phyloP scores from a whole-genome alignment of 2,113 vertebrate genomes.

The Cinclus mexicanus region DNA sequence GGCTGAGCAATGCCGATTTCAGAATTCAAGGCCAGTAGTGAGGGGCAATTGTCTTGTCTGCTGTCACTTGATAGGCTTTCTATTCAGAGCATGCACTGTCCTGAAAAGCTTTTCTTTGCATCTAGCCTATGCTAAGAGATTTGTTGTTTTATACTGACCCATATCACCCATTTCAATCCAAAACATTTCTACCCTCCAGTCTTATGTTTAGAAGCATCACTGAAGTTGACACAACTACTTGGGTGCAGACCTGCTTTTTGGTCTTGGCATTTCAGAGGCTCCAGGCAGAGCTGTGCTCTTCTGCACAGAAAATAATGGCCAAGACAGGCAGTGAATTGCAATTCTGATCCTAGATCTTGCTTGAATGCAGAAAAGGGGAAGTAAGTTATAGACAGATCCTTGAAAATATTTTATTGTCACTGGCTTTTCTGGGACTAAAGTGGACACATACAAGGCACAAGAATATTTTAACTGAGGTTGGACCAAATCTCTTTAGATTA shows the following conservation, averaged over 20 bases:
- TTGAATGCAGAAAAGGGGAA: neutral
- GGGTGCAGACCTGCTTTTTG: neutral
- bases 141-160: neutral
- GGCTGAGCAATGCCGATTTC: neutral
- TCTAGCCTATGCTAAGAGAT: neutral
- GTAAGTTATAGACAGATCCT: neutral
- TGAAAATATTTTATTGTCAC: neutral
- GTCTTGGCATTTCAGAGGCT: neutral
- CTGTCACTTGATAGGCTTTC: neutral
- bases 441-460: neutral
- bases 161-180: neutral
- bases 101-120: neutral
- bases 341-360: neutral
- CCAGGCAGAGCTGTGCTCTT: neutral
- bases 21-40: neutral
- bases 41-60: neutral
- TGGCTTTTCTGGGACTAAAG: neutral
- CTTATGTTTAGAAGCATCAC: neutral
- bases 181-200: neutral
- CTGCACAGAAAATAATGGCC: neutral
- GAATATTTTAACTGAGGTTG: neutral
- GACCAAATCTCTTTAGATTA: neutral
- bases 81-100: neutral
- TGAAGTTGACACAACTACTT: neutral
- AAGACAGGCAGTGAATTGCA: neutral